phyloP scores from a whole-genome alignment of 2,113 vertebrate genomes.

The Hypocryptadius cinnamomeus region DNA sequence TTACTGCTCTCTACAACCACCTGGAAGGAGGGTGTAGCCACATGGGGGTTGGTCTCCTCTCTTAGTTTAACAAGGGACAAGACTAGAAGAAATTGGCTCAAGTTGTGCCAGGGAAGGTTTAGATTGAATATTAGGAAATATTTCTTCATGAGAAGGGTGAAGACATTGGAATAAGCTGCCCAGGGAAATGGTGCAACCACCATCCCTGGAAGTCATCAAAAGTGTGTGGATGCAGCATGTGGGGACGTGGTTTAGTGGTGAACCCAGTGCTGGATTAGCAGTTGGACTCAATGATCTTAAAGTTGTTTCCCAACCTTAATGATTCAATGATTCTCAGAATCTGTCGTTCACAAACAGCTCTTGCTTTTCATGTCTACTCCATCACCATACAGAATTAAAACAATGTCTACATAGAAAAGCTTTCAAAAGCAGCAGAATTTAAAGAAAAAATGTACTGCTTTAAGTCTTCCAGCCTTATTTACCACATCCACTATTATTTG shows the following conservation, averaged over 20 bases:
- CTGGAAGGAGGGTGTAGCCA: neutral
- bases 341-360: neutral
- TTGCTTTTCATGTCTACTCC: neutral
- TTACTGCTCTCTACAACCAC: neutral
- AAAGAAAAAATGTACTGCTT: neutral
- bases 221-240: neutral
- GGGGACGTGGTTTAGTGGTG: neutral
- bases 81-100: neutral
- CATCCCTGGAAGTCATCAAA: neutral
- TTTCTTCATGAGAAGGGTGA: neutral
- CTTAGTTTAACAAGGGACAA: neutral
- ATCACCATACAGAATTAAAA: neutral
- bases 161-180: neutral
- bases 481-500: neutral
- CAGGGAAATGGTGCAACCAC: neutral
- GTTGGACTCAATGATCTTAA: neutral
- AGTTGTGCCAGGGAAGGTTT: neutral
- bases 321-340: neutral
- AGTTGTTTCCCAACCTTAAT: neutral
- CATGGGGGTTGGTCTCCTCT: neutral
- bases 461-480: neutral
- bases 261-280: neutral
- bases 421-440: neutral
- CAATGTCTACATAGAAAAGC: neutral
- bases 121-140: neutral